A percentile compares a stretch with the other conserved stretches of the same genome.
phyloP scores from a whole-genome alignment of 2,113 vertebrate species.

The Corynorhinus townsendii region DNA sequence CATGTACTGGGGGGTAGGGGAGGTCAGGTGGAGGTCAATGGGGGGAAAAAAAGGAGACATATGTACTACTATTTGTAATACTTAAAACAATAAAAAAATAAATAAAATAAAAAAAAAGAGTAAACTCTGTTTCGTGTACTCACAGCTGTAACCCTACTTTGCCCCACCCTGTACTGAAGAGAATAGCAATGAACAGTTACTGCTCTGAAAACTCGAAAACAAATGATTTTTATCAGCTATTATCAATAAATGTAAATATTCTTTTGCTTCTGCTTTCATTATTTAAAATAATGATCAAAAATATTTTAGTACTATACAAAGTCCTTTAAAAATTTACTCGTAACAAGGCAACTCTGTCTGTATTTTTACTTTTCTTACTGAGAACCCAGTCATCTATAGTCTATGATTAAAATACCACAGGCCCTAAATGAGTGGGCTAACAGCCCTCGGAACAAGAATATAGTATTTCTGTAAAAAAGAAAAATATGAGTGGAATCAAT shows the following conservation, averaged over 20 bases:
- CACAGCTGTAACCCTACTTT: too few relatives aligned
- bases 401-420: not conserved
- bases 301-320: not conserved
- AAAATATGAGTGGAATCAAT: not conserved
- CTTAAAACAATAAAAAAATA: too few relatives aligned
- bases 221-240: not conserved
- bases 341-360: not conserved
- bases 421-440: not conserved
- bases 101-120: too few relatives aligned
- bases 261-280: not conserved
- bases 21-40: too few relatives aligned
- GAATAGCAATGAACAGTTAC: rapidly evolving
- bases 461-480: not conserved
- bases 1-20: too few relatives aligned
- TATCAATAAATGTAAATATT: not conserved
- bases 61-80: too few relatives aligned
- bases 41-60: too few relatives aligned
- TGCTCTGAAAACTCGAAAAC: not conserved
- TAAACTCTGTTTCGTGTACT: too few relatives aligned
- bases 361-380: not conserved
- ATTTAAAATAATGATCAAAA: not conserved
- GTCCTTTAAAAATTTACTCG: not conserved
- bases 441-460: not conserved
- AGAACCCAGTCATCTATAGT: not conserved
- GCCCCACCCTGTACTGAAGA: not conserved